Evolutionary conservation across 2,888 invertebrate species (phyloP), one percentile per base, ranked within the genome.

Genomic region (Tuberolachnus salignus): DNA sequence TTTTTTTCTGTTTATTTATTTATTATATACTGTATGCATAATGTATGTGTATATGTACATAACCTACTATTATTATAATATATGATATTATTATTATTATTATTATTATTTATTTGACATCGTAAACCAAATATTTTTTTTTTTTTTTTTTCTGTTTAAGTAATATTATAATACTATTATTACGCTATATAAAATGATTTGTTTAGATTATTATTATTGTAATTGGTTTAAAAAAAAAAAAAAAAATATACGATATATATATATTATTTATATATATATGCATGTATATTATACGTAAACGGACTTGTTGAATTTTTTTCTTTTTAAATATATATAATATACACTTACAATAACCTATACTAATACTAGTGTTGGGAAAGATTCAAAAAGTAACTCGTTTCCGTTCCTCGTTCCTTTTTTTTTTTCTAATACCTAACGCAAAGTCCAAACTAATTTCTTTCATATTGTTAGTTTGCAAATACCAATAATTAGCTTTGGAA

Each of bases 201-300:
- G 78, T 78, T 78, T 78, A 78, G 78, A 78, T 59, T 64, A 74
- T 19, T 46, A 63, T 63, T 63, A 64, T 78, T 78, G 78, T 78
- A 75, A 66, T 78, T 67, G 78, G 66, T 78, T 69, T 69, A 69
- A 67, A 59, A 78, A 66, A 42, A 66, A 66, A 64, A 23, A 64
- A 44, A 16, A 19, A 34, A 21, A 59, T 72, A 72, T 49, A 42
- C 13, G n/a, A 46, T 59, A 57, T 51, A 71, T 55, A 55, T 21
- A 69, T 4, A 3, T 16, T 51, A 67, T 26, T 11, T 10, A 53
- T 42, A 16, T 44, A 11, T 70, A 42, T 55, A 21, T 55, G 21
- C 44, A 42, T 19, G 42, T 44, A 21, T 13, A 19, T 63, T 34
- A 14, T 26, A 23, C 16, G 3, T 51, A 51, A 34, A 4, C 6